Base-by-base conservation (phyloP, 2,797 vertebrate species). In the Tinamus major region DNA sequence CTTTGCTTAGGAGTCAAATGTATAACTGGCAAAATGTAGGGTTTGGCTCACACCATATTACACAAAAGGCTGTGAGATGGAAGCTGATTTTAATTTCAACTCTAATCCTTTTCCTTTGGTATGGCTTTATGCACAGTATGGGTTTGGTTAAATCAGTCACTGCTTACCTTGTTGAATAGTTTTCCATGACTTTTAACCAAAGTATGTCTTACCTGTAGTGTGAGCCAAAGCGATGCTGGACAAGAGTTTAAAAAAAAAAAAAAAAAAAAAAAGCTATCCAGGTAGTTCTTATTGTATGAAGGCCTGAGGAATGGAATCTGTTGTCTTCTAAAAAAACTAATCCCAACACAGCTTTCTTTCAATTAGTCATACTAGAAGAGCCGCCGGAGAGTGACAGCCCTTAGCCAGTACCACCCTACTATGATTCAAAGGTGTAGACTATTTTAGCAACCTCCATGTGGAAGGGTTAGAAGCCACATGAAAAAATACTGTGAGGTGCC, bases 391-490 rank as follows among this genome's bases (percentile, higher is more conserved):
- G 59, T 41, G 63, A 67, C 65, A 56, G 42, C 67, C 93, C 84
- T 92, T 35, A 94, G 55, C 64, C 87, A 89, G 63, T 78, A 87
- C 87, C 79, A 72, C 46, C 63, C 55, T 62, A 67, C 49, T 0
- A 3, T 21, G 39, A 46, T 68, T 89, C 87, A 87, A 68, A 94
- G 79, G 84, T 33, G 70, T 58, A 17, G 87, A 79, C 76, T 79
- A 44, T 87, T 95, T 90, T 79, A 87, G 79, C 67, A 92, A 62
- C 79, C 65, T 94, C 62, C 59, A 81, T 83, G 76, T 59, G 79
- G 85, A 87, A 87, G 93, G 72, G 79, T 95, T 92, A 86, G 91
- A 94, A 94, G 74, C 33, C 89, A 84, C 48, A 11, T 64, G 81
- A 77, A 81, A 89, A 75, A 49, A n/a, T 64, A 84, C 74, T 81